Conservation (phyloP, 2,888 invertebrate genomes). For the Spilosoma lubricipeda region DNA sequence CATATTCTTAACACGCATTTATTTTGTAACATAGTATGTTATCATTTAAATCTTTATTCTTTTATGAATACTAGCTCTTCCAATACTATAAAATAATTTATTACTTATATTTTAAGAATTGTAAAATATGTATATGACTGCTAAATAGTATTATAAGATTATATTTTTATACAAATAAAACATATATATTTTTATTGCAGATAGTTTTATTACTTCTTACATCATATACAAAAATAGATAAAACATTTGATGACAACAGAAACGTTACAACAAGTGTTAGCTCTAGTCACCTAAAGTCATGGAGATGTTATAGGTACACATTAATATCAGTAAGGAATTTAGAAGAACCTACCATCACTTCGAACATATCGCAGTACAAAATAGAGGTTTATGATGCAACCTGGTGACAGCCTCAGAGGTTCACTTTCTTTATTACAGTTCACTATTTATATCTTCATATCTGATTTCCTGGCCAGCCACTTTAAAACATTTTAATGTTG, state of each 20-base stretch:
- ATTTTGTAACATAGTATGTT: neutral
- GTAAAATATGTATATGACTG: neutral
- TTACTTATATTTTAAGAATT: neutral
- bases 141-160: neutral
- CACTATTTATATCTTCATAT: no score
- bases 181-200: conserved; percentile 36
- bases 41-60: neutral
- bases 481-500: neutral
- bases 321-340: neutral
- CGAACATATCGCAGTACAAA: neutral
- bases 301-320: neutral
- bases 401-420: no score
- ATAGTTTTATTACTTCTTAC: conserved; percentile 48
- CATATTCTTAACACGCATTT: conserved; percentile 17
- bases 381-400: no score
- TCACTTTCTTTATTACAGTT: no score
- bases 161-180: conserved; percentile 44
- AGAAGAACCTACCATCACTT: neutral
- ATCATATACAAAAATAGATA: conserved; percentile 55
- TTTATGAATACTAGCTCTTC: neutral
- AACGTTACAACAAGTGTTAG: conserved; percentile 6
- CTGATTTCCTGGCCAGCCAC: no score
- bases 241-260: conserved; percentile 38
- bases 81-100: neutral
- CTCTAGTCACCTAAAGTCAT: neutral